Conservation (phyloP, 2,888 invertebrate genomes). For the Drosophila peninsularis region DNA sequence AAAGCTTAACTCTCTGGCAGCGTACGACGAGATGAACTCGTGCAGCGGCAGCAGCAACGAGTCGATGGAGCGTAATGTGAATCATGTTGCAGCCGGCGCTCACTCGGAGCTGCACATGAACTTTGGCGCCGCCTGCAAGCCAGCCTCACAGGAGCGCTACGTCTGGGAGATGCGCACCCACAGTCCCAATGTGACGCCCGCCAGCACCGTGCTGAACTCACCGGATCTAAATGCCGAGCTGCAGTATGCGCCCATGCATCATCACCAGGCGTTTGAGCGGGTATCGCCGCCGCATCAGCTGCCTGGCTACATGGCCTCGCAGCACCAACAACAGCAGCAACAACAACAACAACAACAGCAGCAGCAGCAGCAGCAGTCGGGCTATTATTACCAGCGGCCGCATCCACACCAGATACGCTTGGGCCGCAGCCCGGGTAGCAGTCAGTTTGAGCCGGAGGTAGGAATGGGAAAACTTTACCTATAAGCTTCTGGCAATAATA, state of each 20-base stretch:
- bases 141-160: constrained; percentile 78
- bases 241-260: constrained; percentile 79
- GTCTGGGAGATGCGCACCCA: constrained; percentile 84
- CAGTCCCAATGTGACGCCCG: constrained; percentile 84
- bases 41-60: constrained; percentile 70
- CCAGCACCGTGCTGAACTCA: constrained; percentile 84
- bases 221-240: constrained; percentile 83
- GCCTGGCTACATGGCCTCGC: constrained; percentile 22
- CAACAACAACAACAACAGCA: constrained; percentile 31
- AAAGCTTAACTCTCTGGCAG: constrained; percentile 3
- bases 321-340: constrained; percentile 20
- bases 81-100: constrained; percentile 17
- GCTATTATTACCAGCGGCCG: constrained; percentile 64
- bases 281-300: constrained; percentile 40
- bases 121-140: constrained; percentile 40
- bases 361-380: constrained; percentile 24
- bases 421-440: constrained; percentile 83
- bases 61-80: constrained; percentile 58
- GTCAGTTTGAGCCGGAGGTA: constrained; percentile 77
- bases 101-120: constrained; percentile 52
- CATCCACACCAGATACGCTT: constrained; percentile 83
- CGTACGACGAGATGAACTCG: constrained; percentile 55
- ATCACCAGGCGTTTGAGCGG: constrained; percentile 43
- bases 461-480: background rate
- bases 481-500: too few species aligned